Percentiles rank a stretch among this genome's conserved stretches.
Conservation (phyloP, 64 coral and sea anemone genomes). For the Montipora cactus region DNA sequence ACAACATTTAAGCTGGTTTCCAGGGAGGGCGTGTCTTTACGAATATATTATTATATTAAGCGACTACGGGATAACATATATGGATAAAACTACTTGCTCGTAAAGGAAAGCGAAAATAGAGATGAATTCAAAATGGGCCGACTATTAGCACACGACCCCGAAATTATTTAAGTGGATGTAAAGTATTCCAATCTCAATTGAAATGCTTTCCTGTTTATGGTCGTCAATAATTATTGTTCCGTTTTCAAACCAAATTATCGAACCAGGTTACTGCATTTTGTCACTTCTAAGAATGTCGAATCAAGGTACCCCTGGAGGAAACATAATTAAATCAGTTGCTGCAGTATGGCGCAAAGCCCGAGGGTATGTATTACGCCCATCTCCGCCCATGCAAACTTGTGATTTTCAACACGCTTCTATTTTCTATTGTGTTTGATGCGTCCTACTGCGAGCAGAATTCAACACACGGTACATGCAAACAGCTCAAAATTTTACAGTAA, state of each 20-base stretch:
- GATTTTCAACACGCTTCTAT: slow-evolving; percentile 23
- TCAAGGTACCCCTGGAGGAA: background rate
- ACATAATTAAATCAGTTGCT: background rate
- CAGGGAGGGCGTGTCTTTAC: no score
- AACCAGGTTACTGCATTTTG: background rate
- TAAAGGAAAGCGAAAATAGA: no score
- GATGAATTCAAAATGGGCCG: no score
- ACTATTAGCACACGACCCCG: no score
- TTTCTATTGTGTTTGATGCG: background rate
- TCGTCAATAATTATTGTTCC: background rate
- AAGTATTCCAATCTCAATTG: no score
- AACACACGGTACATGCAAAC: background rate
- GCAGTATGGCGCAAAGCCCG: no score
- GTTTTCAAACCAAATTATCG: background rate
- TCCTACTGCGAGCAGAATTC: background rate
- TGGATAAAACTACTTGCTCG: no score
- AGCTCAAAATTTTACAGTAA: background rate
- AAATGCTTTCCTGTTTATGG: no score
- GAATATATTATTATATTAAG: no score
- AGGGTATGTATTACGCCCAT: background rate
- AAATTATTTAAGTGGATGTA: no score
- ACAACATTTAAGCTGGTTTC: no score
- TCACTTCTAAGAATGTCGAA: background rate
- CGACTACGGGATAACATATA: no score
- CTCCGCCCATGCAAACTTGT: slow-evolving; percentile 12